A percentile compares a stretch with the other conserved stretches of the same genome.
Conservation (phyloP, 2,888 invertebrate species). For the Lithosia quadra region DNA sequence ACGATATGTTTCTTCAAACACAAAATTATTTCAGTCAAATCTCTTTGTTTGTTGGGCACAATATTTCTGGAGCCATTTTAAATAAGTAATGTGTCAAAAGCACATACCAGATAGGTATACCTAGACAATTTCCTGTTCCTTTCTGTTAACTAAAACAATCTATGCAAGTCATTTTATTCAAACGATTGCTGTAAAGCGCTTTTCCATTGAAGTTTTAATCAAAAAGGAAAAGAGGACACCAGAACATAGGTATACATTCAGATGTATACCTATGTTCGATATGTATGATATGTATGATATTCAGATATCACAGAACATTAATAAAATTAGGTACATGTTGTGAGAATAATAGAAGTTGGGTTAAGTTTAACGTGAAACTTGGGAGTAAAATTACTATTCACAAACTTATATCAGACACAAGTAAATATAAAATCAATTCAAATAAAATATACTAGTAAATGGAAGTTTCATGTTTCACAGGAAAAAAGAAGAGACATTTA, state of each 20-base stretch:
- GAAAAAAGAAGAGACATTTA: background rate
- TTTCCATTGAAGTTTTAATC: too few species aligned
- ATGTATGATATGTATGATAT: too few species aligned
- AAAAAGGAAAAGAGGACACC: too few species aligned
- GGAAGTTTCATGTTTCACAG: background rate
- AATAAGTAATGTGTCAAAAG: background rate
- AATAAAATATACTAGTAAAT: conserved; percentile 2
- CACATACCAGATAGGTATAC: too few species aligned
- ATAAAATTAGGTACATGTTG: background rate
- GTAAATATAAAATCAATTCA: background rate
- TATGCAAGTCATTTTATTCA: too few species aligned
- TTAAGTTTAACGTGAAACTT: background rate
- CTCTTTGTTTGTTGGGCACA: background rate
- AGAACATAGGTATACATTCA: too few species aligned
- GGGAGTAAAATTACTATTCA: background rate
- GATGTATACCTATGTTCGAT: too few species aligned
- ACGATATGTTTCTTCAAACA: background rate
- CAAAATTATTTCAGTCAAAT: background rate
- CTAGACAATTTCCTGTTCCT: background rate
- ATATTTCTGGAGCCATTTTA: background rate
- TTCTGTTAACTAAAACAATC: too few species aligned
- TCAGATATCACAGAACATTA: background rate
- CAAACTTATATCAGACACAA: background rate
- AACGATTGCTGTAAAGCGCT: too few species aligned
- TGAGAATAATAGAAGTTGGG: too few species aligned